Base-by-base conservation (phyloP, 35 echinoderm and acorn worm genomes). In the Diadema setosum region DNA sequence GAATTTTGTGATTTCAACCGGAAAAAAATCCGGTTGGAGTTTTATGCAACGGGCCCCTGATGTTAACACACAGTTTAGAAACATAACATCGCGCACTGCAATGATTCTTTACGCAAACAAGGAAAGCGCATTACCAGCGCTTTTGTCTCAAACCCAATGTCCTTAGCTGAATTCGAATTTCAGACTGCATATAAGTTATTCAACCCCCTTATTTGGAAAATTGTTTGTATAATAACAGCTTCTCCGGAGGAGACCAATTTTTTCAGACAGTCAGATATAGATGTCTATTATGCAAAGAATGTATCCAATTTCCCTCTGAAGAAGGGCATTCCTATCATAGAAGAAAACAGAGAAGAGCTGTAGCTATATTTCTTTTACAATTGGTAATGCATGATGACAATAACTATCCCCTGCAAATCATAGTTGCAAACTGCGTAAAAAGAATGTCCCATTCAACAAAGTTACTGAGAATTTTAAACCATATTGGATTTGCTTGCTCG, bases 401-500 rank as follows among this genome's bases (percentile, higher is more conserved):
- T 43, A 83, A 83, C 37, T 90, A 82, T 45, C 80, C 88, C 12
- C 44, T 90, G 16, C 88, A 90, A 42, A 90, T 90, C 25, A 46
- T 83, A 25, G 27, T 56, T 16, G 88, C 80, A 17, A 61, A 90
- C 43, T 83, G 34, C 4, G 31, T 90, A 4, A 83, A 90, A 37
- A 30, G 80, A 29, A 23, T 90, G 2, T 84, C 88, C 17, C 39
- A 65, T 34, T 90, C 88, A 33, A 41, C 88, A 30, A 58, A 90
- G 45, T 52, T 90, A 48, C 9, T 90, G 3, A 80, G 78, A 78
- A 40, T 87, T 75, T 20, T 78, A n/a, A 83, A 90, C 39, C 75
- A 90, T 23, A 21, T 67, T 36, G 87, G 78, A 26, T 42, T 90
- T 3, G 40, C 70, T 44, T 50, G 31, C 15, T 90, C 76, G 25